Conservation (phyloP, 2,113 vertebrate genomes). For the Neofelis nebulosa region DNA sequence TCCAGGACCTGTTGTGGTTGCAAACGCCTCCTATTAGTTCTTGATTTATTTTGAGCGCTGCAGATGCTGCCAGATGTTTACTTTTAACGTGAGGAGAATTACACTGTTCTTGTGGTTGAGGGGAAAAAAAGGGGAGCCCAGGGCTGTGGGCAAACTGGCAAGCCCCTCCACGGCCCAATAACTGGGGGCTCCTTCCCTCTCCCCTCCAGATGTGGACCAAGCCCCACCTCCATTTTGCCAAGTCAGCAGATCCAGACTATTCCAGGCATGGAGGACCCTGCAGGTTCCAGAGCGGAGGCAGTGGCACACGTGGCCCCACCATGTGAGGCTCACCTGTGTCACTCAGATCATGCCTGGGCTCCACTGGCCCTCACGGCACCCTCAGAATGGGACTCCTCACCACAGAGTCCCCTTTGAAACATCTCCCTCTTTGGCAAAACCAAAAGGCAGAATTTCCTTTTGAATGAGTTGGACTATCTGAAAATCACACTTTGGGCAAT, state of each 20-base stretch:
- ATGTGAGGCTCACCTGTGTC: constrained; percentile 57
- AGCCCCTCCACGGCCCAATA: constrained; percentile 47
- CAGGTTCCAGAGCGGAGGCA: constrained; percentile 29
- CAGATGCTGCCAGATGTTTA: constrained; percentile 77
- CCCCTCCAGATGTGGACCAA: constrained; percentile 68
- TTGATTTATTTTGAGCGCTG: constrained; percentile 69
- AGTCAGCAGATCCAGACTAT: constrained; percentile 66
- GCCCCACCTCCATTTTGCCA: constrained; percentile 24
- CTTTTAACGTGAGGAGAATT: constrained; percentile 70
- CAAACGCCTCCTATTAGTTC: constrained; percentile 63
- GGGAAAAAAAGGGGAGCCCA: background rate
- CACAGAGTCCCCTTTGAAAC: background rate
- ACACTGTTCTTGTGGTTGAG: constrained; percentile 44
- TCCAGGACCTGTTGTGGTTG: constrained; percentile 39
- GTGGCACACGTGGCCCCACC: constrained; percentile 32
- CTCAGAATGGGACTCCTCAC: background rate
- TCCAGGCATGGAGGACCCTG: constrained; percentile 35
- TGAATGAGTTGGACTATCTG: background rate
- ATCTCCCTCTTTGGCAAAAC: background rate
- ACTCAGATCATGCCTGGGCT: constrained; percentile 39
- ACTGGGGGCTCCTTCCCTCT: background rate
- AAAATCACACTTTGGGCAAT: background rate
- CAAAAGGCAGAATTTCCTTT: background rate
- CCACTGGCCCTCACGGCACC: background rate
- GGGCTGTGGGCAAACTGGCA: background rate